Evolutionary conservation across 2,888 invertebrate species (phyloP).

Genomic region (Acholoe squamosa): DNA sequence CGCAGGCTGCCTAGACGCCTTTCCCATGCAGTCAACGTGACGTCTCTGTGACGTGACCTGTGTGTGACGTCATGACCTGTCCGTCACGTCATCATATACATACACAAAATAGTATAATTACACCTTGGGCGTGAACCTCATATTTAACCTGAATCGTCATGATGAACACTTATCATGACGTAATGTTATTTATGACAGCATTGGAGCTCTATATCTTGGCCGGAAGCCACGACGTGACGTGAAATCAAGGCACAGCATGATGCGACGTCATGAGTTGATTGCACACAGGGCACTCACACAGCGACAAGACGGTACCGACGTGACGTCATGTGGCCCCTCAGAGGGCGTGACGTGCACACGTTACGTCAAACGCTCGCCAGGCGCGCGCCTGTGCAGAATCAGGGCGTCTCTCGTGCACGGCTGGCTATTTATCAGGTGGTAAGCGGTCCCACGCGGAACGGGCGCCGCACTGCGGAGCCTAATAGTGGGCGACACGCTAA

Average conservation of each 20-base stretch:
- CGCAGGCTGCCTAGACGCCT: neutral
- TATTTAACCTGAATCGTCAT: no score
- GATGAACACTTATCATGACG: no score
- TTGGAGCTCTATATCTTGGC: no score
- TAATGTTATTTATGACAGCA: no score
- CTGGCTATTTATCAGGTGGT: conserved; percentile 43
- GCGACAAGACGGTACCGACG: neutral
- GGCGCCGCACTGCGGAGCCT: neutral
- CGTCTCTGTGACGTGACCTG: neutral
- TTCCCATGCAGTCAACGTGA: neutral
- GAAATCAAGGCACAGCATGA: no score
- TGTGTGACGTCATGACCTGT: no score
- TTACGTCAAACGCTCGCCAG: conserved; percentile 37
- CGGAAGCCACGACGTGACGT: no score
- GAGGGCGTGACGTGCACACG: conserved; percentile 7
- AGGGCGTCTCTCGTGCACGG: conserved; percentile 25
- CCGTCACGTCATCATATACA: no score
- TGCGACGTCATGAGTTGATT: no score
- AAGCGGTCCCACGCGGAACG: conserved; percentile 10
- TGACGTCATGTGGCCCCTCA: conserved; percentile 1
- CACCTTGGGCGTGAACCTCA: no score
- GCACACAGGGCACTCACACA: no score
- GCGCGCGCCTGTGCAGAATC: conserved; percentile 49
- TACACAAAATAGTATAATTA: no score
- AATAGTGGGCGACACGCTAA: conserved; percentile 43